Percentiles rank a stretch among this genome's conserved stretches.
Conservation (phyloP, 2,888 invertebrate genomes). For the Seladonia tumulorum region DNA sequence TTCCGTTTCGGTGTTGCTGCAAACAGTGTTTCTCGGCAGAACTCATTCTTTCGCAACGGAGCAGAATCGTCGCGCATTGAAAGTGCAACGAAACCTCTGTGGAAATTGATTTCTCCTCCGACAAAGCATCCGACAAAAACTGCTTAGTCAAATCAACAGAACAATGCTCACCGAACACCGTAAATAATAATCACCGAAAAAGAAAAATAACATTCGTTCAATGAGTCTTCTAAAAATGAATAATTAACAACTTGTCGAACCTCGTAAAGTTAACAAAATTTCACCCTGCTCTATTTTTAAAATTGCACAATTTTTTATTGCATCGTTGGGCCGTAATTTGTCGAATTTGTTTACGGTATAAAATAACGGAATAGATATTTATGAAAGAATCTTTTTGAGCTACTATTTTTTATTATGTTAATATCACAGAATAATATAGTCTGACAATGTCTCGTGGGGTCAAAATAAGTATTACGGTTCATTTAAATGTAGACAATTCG, state of each 20-base stretch:
- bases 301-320: no score
- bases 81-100: neutral
- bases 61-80: neutral
- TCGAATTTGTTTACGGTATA: no score
- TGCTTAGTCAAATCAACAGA: neutral
- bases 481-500: no score
- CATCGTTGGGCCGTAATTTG: no score
- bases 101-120: neutral
- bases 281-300: no score
- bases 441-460: no score
- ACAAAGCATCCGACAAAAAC: neutral
- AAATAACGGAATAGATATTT: no score
- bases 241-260: neutral
- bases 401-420: no score
- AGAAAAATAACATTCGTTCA: neutral
- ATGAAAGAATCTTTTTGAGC: no score
- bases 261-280: neutral
- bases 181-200: neutral
- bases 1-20: constrained; percentile 45
- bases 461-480: no score
- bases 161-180: neutral
- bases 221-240: neutral
- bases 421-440: no score
- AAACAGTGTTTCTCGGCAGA: constrained; percentile 25
- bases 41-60: neutral